Evolutionary conservation across 2,888 invertebrate species (phyloP).

Genomic region (Branchipolynoe longqiensis): DNA sequence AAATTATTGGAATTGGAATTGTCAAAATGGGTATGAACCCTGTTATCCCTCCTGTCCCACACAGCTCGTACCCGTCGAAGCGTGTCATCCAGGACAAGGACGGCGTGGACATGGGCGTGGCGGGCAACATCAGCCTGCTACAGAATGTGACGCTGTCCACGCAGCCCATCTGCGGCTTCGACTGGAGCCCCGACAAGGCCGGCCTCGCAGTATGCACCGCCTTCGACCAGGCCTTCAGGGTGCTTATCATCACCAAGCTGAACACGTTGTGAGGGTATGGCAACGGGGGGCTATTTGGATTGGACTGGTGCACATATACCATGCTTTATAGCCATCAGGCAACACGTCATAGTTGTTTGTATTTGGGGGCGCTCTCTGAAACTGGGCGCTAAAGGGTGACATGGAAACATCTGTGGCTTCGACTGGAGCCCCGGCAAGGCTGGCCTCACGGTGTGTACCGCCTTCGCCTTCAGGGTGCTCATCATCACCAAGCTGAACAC

Average conservation of each 20-base stretch:
- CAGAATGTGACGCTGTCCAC: conserved; percentile 91
- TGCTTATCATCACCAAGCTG: conserved; percentile 93
- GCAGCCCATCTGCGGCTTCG: conserved; percentile 93
- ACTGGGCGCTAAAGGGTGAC: too few species aligned
- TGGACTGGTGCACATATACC: too few species aligned
- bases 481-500: conserved; percentile 90
- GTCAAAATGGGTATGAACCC: too few species aligned
- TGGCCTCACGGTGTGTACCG: conserved; percentile 92
- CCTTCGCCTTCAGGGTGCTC: conserved; percentile 92
- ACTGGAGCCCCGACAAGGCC: conserved; percentile 95
- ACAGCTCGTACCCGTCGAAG: conserved; percentile 90
- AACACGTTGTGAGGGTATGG: conserved; percentile 61
- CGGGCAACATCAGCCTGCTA: conserved; percentile 88
- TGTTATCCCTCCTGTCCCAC: too few species aligned
- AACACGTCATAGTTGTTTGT: too few species aligned
- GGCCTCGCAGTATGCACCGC: conserved; percentile 94
- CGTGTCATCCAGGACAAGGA: conserved; percentile 88
- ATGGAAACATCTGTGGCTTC: conserved; percentile 90
- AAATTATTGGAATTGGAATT: too few species aligned
- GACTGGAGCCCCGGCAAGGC: conserved; percentile 96
- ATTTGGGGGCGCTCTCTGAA: too few species aligned
- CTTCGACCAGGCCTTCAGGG: conserved; percentile 94
- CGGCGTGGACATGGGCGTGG: conserved; percentile 88
- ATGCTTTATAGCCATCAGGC: too few species aligned
- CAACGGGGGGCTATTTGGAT: too few species aligned